These are phyloP conservation scores for Isurus oxyrinchus DNA, from an alignment of 2,113 vertebrate species.

Conservation along the genomic window DNA sequence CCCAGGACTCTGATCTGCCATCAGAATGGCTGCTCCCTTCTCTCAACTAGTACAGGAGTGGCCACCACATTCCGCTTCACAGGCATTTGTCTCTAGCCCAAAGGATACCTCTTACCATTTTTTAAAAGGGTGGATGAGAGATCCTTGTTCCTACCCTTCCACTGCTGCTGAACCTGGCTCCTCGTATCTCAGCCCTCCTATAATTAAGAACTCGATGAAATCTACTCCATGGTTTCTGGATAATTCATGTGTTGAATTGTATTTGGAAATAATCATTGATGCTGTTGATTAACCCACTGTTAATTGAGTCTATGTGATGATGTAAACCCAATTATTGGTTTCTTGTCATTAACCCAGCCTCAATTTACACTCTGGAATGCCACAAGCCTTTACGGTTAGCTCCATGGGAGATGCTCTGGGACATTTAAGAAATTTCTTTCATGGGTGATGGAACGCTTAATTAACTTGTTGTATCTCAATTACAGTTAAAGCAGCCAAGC, in stretches of 20 bases:
- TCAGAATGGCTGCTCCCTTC: not conserved
- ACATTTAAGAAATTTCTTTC: slow-evolving; percentile 9
- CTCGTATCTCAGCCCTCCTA: not conserved
- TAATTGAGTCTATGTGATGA: not conserved
- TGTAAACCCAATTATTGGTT: not conserved
- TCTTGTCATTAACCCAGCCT: not conserved
- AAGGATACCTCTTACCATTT: not conserved
- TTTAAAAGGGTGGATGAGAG: not conserved
- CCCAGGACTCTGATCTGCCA: not conserved
- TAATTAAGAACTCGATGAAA: not conserved
- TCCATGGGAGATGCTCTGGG: not conserved
- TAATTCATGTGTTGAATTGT: not conserved
- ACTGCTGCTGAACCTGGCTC: not conserved
- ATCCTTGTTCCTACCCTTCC: not conserved
- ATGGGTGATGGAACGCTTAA: slow-evolving; percentile 15
- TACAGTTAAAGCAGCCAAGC: slow-evolving; percentile 20
- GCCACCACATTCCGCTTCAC: no score
- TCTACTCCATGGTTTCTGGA: not conserved
- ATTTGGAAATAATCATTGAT: slow-evolving; percentile 14
- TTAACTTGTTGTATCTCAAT: slow-evolving; percentile 31
- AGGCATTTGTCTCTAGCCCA: not conserved
- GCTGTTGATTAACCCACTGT: not conserved
- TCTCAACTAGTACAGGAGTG: no score
- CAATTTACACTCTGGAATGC: not conserved
- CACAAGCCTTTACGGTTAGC: not conserved